Evolutionary conservation across 1,140 invertebrate species (phyloP), one percentile per base, ranked within the genome.

Genomic region (Armadillidium nasatum): DNA sequence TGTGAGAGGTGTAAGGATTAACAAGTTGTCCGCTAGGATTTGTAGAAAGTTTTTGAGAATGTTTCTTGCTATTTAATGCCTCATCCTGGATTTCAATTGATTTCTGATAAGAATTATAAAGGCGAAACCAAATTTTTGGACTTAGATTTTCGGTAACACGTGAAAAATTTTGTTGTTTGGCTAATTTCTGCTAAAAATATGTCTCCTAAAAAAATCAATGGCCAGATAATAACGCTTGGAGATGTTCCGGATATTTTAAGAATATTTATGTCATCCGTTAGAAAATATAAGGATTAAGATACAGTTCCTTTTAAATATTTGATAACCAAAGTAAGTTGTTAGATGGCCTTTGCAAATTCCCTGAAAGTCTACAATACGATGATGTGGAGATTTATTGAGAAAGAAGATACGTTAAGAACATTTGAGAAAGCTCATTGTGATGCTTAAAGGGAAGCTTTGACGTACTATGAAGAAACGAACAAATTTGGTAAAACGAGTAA

Each of bases 351-450:
- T 13, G 19, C 50, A 13, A 60, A 60, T 19, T 60, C 50, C 1
- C 11, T 60, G 11, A 13, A 19, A 15, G 11, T 60, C 19, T 60
- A 60, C 50, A 60, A 60, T 60, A 4, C 7, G 7, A 13, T 60
- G 50, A 60, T 60, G 50, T 60, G 50, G 50, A 60, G 19, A 7
- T 60, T 60, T 60, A 60, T 60, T 15, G 50, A 60, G 50, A 60
- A 19, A 60, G 50, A 60, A 13, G 50, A 60, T 60, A 19, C 11
- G 11, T 13, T 15, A 4, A 15, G 50, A 15, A 1, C 50, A 15
- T 60, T 60, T 19, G 19, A 60, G 11, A 4, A 3, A 19, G 50
- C 50, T 60, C 50, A 60, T 19, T 13, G 2, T 13, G 50, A 60
- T 2, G 50, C 50, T 3, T 3, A 60, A 4, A 13, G 1, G 1